Base-by-base conservation (phyloP, 2,113 vertebrate species). In the Suricata suricatta region DNA sequence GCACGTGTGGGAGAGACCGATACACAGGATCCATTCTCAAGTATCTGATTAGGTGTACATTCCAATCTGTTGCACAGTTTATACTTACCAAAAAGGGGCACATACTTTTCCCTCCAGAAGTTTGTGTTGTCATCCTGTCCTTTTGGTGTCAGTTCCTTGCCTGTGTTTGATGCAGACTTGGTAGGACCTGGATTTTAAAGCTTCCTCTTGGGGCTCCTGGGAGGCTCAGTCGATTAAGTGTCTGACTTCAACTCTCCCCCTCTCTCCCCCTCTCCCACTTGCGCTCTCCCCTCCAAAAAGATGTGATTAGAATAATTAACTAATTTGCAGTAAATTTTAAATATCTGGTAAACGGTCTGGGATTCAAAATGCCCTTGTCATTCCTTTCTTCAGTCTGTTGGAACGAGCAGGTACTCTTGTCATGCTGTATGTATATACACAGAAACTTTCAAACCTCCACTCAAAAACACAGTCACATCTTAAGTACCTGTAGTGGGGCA, bases 301-400 rank as follows among this genome's bases (percentile, higher is more conserved):
- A 86, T 89, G 21, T 68, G 68, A 89, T 87, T 76, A 86, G 50
- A 96, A 94, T 94, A 38, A 79, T 82, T 94, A 68, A 80, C 88
- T 84, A 50, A 76, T 82, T 93, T 88, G 33, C 33, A 60, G 14
- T 64, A 35, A 41, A 87, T 93, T 52, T 95, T 77, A 64, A 94
- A 13, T 95, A 95, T 57, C 31, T 93, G 60, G 23, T 94, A 94
- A 83, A 82, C 31, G 41, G 19, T 69, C 66, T 80, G 19, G 29
- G 50, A 41, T 64, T 92, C 54, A 76, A 87, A 87, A 71, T 90
- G 66, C 13, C 41, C 44, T 63, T 60, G 80, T 11, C 44, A 38
- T 44, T 76, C 19, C 10, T 90, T 44, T 94, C 64, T 47, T 80
- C 27, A 60, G 89, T 93, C 57, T 85, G 80, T 94, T 66, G 29